These are phyloP conservation scores for Psittacula echo DNA, from an alignment of 2,797 vertebrate species.

Conservation along the genomic window DNA sequence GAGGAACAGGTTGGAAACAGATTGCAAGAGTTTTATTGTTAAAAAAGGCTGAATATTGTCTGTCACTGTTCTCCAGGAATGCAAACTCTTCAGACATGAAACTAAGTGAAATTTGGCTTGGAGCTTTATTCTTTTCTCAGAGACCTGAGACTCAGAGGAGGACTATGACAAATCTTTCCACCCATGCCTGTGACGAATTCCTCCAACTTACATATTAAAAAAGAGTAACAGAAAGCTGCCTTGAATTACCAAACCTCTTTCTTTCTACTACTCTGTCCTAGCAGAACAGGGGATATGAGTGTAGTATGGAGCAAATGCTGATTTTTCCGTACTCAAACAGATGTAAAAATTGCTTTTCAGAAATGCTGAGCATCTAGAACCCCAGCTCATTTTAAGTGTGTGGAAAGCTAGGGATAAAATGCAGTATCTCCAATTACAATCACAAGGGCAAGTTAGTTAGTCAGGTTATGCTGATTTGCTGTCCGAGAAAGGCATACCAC, in stretches of 20 bases:
- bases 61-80: background rate
- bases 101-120: background rate
- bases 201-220: background rate
- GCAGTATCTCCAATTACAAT: background rate
- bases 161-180: background rate
- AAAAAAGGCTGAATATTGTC: conserved; percentile 3
- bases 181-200: background rate
- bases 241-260: background rate
- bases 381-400: background rate
- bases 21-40: background rate
- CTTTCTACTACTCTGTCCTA: background rate
- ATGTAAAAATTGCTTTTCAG: background rate
- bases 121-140: background rate
- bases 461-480: background rate
- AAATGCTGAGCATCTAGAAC: background rate
- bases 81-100: background rate
- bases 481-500: background rate
- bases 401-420: background rate
- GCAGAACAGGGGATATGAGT: background rate
- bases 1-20: background rate
- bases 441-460: background rate
- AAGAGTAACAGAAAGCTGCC: background rate
- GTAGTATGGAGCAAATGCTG: background rate
- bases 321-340: background rate
- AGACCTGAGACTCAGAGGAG: background rate